phyloP scores from a whole-genome alignment of 92 coral and sea anemone species.

The Epizoanthus illoricatus region DNA sequence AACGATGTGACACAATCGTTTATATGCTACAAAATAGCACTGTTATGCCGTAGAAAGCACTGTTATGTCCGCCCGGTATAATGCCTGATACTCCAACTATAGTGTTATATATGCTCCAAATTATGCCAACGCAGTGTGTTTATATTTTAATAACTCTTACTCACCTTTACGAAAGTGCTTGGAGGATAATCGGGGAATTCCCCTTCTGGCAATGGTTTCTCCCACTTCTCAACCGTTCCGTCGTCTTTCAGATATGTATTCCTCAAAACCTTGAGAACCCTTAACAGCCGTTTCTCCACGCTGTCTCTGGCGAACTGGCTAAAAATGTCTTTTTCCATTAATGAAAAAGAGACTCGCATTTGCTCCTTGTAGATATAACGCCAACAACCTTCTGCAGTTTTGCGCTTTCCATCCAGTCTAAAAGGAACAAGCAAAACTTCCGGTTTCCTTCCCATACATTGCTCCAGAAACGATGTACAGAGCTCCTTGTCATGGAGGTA shows the following conservation, averaged over 20 bases:
- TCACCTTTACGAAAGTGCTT: constrained; percentile 15
- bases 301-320: constrained; percentile 39
- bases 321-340: constrained; percentile 34
- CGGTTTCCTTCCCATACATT: not conserved
- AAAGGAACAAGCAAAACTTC: constrained; percentile 40
- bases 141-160: no score
- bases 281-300: constrained; percentile 36
- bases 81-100: no score
- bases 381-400: not conserved
- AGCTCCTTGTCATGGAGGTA: constrained; percentile 2
- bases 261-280: constrained; percentile 37
- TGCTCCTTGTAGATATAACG: constrained; percentile 31
- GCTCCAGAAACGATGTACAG: constrained; percentile 18
- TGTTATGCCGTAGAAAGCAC: no score
- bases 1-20: no score
- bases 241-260: constrained; percentile 37
- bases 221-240: constrained; percentile 32
- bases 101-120: not conserved
- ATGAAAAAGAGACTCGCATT: constrained; percentile 40
- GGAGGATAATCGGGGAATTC: constrained; percentile 19
- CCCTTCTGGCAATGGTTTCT: constrained; percentile 3
- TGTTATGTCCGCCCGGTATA: no score
- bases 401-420: constrained; percentile 9
- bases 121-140: constrained; percentile 7
- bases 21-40: no score